Conservation (phyloP, 2,797 vertebrate species). For the Thripadectes ignobilis region DNA sequence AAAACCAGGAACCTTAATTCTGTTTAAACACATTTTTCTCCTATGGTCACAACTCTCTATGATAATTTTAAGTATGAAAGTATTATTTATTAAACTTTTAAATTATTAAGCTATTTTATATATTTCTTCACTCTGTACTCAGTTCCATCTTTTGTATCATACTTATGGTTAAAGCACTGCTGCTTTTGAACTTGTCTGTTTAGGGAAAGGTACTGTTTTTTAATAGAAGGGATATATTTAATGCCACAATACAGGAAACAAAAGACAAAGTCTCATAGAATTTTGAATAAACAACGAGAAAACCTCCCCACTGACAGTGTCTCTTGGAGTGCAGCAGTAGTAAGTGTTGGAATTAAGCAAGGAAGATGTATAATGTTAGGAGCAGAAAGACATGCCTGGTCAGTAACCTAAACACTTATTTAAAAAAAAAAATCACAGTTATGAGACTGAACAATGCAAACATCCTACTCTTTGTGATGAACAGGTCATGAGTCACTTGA, state of each 20-base stretch:
- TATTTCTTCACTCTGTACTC: background rate
- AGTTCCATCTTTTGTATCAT: background rate
- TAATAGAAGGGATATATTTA: background rate
- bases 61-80: background rate
- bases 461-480: background rate
- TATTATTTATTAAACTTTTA: background rate
- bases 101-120: background rate
- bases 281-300: background rate
- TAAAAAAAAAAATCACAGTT: background rate
- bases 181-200: background rate
- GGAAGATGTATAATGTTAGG: background rate
- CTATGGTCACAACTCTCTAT: background rate
- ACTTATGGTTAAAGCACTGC: background rate
- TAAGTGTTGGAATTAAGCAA: background rate
- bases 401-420: background rate
- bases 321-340: background rate
- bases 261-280: background rate
- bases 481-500: accelerated
- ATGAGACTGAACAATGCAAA: background rate
- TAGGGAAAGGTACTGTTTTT: background rate
- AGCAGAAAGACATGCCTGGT: background rate
- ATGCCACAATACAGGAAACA: background rate
- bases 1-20: background rate
- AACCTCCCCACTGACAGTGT: background rate
- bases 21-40: background rate